Base-by-base conservation (phyloP, 2,888 invertebrate species). In the Elysia crispata region DNA sequence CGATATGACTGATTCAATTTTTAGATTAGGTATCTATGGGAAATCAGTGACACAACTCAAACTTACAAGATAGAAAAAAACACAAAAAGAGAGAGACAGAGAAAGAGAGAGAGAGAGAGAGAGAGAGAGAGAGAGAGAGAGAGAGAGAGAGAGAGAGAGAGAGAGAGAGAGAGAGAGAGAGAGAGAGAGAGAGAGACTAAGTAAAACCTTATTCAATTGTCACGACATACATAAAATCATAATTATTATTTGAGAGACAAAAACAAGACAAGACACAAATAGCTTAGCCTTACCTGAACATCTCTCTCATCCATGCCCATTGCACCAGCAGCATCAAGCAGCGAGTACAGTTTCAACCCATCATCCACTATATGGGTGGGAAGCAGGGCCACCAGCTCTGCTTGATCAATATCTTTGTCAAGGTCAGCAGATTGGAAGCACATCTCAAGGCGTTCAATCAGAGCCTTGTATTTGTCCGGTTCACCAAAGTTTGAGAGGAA, bases 241-340 rank as follows among this genome's bases (percentile, higher is more conserved):
- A n/a, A n/a, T n/a, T n/a, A n/a, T n/a, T n/a, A n/a, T n/a, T n/a
- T n/a, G n/a, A n/a, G n/a, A n/a, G n/a, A n/a, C n/a, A n/a, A n/a
- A n/a, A n/a, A n/a, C n/a, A n/a, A n/a, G n/a, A n/a, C n/a, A n/a
- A n/a, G n/a, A n/a, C n/a, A n/a, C n/a, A n/a, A n/a, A n/a, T n/a
- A n/a, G n/a, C n/a, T n/a, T 15, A 54, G 18, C 13, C 77, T 72
- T 57, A 79, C 79, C 79, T 79, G 74, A 18, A 79, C 15, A 1
- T 74, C 79, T n/a, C n/a, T n/a, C 60, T 79, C 79, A 33, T 66
- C 25, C 28, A 79, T 74, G 31, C 79, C 79, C 28, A 74, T n/a
- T 0, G 31, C 73, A 31, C 74, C 79, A 54, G 64, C 57, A 33
- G n/a, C 57, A 28, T 79, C 75, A 54, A 79, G 74, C 28, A 67